Conservation (phyloP, 1,140 invertebrate species). For the Drosophila sechellia region DNA sequence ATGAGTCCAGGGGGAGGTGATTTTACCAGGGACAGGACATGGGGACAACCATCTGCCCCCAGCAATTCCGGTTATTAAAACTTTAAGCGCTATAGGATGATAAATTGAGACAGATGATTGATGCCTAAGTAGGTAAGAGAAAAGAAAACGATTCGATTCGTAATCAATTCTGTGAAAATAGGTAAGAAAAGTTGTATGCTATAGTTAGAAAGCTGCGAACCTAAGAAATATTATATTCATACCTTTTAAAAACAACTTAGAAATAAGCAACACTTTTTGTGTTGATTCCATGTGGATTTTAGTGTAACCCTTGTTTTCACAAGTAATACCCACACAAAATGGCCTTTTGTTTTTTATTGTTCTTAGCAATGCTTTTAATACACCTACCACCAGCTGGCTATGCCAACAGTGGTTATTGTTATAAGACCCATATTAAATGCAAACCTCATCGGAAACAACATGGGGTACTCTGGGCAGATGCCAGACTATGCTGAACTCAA, state of each 20-base stretch:
- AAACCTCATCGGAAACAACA: conserved; percentile 44
- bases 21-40: conserved; percentile 9
- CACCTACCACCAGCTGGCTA: conserved; percentile 2
- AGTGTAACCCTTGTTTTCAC: not conserved
- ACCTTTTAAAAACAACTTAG: too few relatives aligned
- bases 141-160: not conserved
- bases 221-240: too few relatives aligned
- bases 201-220: too few relatives aligned
- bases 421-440: conserved; percentile 32
- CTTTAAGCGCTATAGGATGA: conserved; percentile 55
- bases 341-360: not conserved
- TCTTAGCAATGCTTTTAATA: conserved; percentile 1
- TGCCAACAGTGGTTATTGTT: conserved; percentile 7
- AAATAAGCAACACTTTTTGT: too few relatives aligned
- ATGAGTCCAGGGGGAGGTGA: conserved; percentile 54
- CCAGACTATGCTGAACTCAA: conserved; percentile 21
- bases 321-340: not conserved
- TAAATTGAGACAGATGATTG: conserved; percentile 57
- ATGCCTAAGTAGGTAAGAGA: conserved; percentile 14
- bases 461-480: conserved; percentile 33
- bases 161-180: conserved; percentile 2
- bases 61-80: conserved; percentile 64
- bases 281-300: too few relatives aligned
- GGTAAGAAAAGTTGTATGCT: not conserved
- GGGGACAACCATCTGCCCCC: conserved; percentile 27